A percentile compares a stretch with the other conserved stretches of the same genome.
Conservation (phyloP, 1,140 invertebrate species). For the Lamellibrachia luymesi region DNA sequence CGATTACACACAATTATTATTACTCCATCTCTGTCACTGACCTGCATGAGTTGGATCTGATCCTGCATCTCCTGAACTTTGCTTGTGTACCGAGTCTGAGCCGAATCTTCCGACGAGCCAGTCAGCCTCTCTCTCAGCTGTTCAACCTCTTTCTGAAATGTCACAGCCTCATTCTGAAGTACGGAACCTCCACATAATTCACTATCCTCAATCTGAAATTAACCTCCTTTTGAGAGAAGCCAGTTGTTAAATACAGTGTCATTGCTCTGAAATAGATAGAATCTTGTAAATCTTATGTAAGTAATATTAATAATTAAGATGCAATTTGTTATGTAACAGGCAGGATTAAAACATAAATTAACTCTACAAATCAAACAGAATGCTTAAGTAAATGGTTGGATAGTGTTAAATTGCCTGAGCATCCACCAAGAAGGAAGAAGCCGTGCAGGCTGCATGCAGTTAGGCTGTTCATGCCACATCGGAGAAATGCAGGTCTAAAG, state of each 20-base stretch:
- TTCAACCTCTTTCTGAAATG: not conserved
- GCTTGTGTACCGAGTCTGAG: constrained; percentile 6
- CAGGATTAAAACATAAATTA: not conserved
- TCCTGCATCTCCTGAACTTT: constrained; percentile 18
- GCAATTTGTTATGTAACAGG: not conserved
- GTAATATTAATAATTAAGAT: not conserved
- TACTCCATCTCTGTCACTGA: not conserved
- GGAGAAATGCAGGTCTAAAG: too few species aligned
- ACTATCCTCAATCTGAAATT: not conserved
- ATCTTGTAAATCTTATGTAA: not conserved
- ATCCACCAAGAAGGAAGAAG: not conserved
- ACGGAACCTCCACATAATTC: not conserved
- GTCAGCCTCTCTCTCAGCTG: not conserved
- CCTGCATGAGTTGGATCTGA: constrained; percentile 23
- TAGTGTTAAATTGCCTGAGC: not conserved
- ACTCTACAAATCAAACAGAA: not conserved
- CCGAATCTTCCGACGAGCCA: not conserved
- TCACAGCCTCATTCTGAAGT: not conserved
- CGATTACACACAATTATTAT: too few species aligned
- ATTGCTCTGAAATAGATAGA: not conserved
- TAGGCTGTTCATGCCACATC: not conserved
- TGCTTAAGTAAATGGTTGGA: not conserved
- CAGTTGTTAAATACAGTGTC: not conserved
- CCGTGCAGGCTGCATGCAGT: not conserved
- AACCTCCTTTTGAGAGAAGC: not conserved